Evolutionary conservation across 2,888 invertebrate species (phyloP).

Genomic region (Panorpa germanica): DNA sequence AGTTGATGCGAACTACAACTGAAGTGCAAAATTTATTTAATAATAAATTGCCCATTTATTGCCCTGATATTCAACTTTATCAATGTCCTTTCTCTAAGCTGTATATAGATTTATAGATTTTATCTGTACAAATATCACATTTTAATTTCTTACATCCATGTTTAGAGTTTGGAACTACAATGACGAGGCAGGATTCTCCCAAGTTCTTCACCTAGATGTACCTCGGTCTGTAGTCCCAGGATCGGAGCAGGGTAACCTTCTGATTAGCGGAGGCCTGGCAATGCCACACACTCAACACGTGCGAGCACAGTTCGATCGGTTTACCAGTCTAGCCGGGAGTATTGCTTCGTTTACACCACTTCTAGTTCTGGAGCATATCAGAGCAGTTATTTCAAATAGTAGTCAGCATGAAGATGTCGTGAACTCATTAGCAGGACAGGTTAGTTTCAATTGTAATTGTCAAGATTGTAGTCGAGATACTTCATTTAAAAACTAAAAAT

Average conservation of each 20-base stretch:
- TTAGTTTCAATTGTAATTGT: constrained; percentile 18
- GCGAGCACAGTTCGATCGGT: too few species aligned
- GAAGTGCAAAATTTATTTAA: too few species aligned
- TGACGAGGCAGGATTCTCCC: constrained; percentile 48
- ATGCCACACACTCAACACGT: constrained; percentile 28
- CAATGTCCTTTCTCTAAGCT: too few species aligned
- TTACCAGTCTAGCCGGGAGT: constrained; percentile 25
- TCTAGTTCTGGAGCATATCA: constrained; percentile 32
- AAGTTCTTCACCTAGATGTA: constrained; percentile 42
- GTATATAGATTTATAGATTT: too few species aligned
- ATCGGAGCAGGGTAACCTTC: constrained; percentile 37
- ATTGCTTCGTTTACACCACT: constrained; percentile 37
- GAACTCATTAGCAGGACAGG: constrained; percentile 34
- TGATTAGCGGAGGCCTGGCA: constrained; percentile 40
- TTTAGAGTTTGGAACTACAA: constrained; percentile 49
- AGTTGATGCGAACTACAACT: too few species aligned
- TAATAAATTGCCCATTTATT: too few species aligned
- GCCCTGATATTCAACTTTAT: too few species aligned
- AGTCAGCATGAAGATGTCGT: constrained; percentile 29
- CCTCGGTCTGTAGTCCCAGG: constrained; percentile 44
- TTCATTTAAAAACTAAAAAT: too few species aligned
- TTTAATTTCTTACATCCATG: constrained; percentile 10
- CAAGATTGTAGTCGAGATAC: too few species aligned
- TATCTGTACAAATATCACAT: too few species aligned
- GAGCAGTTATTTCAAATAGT: too few species aligned